These are phyloP conservation scores for Dicycla oo DNA, from an alignment of 2,888 invertebrate species.

Conservation along the genomic window DNA sequence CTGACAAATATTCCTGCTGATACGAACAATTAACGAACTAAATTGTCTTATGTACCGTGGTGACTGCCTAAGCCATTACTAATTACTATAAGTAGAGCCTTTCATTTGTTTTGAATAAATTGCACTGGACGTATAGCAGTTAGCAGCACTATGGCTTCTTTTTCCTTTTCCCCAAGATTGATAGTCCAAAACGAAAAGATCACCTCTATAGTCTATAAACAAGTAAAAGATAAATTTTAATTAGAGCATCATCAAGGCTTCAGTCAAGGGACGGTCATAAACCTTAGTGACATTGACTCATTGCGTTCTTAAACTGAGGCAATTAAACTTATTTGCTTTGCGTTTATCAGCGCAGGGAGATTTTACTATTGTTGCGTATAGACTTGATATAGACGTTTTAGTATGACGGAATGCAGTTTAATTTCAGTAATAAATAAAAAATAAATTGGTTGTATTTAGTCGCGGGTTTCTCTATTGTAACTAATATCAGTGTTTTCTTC, in stretches of 20 bases:
- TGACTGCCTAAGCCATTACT: too few species aligned
- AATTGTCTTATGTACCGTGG: too few species aligned
- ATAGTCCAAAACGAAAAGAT: slow-evolving; percentile 49
- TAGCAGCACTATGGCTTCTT: not conserved
- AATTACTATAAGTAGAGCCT: too few species aligned
- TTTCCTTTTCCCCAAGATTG: slow-evolving; percentile 28
- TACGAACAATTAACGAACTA: too few species aligned
- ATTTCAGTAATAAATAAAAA: not conserved
- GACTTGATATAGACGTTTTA: slow-evolving; percentile 41
- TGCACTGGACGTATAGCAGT: not conserved
- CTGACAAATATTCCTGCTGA: too few species aligned
- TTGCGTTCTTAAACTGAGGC: slow-evolving; percentile 67
- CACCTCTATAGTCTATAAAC: slow-evolving; percentile 52
- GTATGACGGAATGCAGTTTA: slow-evolving; percentile 20
- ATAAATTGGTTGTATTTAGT: not conserved
- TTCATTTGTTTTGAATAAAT: not conserved
- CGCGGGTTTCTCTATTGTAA: not conserved
- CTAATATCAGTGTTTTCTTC: not conserved
- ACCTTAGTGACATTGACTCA: slow-evolving; percentile 67
- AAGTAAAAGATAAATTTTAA: slow-evolving; percentile 59
- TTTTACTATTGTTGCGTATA: slow-evolving; percentile 58
- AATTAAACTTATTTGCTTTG: slow-evolving; percentile 64
- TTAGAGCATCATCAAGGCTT: slow-evolving; percentile 57
- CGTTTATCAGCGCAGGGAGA: slow-evolving; percentile 65
- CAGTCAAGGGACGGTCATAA: slow-evolving; percentile 51